phyloP scores from a whole-genome alignment of 2,888 invertebrate genomes.

The Leptopterna dolabrata region DNA sequence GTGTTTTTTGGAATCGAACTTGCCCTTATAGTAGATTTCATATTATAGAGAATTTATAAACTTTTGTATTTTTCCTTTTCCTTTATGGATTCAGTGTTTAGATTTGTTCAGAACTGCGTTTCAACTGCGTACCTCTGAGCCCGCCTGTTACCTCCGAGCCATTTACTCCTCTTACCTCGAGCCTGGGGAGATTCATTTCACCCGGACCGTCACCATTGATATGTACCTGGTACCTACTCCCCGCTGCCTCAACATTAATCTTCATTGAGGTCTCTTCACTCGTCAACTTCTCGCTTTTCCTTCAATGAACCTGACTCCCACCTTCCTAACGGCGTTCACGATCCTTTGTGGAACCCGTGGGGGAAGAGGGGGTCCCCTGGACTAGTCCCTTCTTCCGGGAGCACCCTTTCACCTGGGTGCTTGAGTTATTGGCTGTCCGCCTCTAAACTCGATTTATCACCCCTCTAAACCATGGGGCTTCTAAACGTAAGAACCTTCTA shows the following conservation, averaged over 20 bases:
- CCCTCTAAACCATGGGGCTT: not conserved
- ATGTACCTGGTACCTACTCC: not conserved
- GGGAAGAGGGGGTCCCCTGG: too few species aligned
- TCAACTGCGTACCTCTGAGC: too few species aligned
- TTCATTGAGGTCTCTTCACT: not conserved
- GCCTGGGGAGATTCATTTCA: too few species aligned
- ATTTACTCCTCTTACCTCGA: too few species aligned
- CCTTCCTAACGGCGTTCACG: not conserved
- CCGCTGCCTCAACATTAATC: not conserved
- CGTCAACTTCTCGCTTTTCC: slow-evolving; percentile 26
- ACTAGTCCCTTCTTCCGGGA: not conserved
- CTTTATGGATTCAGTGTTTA: too few species aligned
- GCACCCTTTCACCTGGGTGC: not conserved
- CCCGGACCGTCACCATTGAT: not conserved
- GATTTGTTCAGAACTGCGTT: too few species aligned
- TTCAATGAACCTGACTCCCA: not conserved
- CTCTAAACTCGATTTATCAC: not conserved
- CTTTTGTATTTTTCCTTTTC: too few species aligned
- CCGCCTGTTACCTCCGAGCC: too few species aligned
- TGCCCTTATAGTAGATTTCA: too few species aligned
- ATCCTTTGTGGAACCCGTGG: not conserved
- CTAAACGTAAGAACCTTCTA: not conserved
- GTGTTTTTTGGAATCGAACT: too few species aligned
- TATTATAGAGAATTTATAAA: too few species aligned
- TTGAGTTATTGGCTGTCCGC: not conserved